Conservation (phyloP, 1,140 invertebrate species). For the Brachionus koreanus region DNA sequence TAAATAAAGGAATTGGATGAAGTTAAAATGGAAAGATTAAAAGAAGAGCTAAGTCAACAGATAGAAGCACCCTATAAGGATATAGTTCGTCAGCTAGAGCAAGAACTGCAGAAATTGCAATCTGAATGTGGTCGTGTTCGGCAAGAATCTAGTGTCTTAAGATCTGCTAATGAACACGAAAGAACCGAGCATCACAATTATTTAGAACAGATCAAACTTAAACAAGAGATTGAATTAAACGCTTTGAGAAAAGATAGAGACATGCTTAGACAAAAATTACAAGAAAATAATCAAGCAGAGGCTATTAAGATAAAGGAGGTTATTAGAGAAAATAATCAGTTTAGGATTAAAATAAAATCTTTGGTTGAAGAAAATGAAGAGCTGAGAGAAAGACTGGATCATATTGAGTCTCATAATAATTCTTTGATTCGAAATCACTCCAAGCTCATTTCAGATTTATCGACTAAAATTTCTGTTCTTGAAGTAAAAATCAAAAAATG, state of each 20-base stretch:
- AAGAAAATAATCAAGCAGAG: conserved; percentile 51
- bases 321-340: conserved; percentile 55
- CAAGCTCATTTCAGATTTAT: not conserved
- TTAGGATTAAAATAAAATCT: conserved; percentile 51
- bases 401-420: conserved; percentile 49
- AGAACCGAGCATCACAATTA: conserved; percentile 50
- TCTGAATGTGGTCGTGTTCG: conserved; percentile 51
- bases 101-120: conserved; percentile 52
- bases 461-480: conserved; percentile 4
- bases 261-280: conserved; percentile 49
- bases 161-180: conserved; percentile 55
- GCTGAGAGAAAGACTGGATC: conserved; percentile 52
- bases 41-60: conserved; percentile 50
- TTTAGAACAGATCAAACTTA: conserved; percentile 52
- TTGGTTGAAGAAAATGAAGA: conserved; percentile 56
- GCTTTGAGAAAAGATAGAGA: conserved; percentile 56
- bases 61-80: conserved; percentile 52
- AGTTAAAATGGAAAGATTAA: conserved; percentile 29
- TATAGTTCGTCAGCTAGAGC: conserved; percentile 51
- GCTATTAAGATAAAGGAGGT: conserved; percentile 51
- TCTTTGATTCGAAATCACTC: conserved; percentile 9
- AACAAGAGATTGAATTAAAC: conserved; percentile 56
- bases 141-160: conserved; percentile 55
- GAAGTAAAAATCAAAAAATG: not conserved
- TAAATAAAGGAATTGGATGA: conserved; percentile 41